phyloP scores from a whole-genome alignment of 2,113 vertebrate species.

The Elephantulus edwardii region DNA sequence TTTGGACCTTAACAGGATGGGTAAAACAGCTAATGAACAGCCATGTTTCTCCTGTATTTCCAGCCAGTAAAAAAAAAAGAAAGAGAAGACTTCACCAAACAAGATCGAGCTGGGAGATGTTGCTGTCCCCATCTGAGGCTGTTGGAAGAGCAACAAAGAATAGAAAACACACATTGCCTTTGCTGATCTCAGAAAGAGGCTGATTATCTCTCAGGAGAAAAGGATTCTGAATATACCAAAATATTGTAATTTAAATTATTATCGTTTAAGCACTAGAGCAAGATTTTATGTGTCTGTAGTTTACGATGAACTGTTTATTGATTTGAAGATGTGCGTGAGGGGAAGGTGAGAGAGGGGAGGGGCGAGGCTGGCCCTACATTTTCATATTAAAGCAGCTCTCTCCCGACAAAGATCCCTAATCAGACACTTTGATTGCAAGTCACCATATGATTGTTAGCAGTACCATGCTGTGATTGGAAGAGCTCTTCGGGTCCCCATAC shows the following conservation, averaged over 20 bases:
- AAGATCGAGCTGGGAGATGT: neutral
- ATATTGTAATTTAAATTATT: neutral
- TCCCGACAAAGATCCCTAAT: neutral
- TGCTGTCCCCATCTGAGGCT: neutral
- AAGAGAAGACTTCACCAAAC: neutral
- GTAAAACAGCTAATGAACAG: neutral
- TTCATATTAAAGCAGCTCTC: neutral
- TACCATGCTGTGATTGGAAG: neutral
- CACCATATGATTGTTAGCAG: neutral
- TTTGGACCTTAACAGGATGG: neutral
- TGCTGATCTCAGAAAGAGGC: neutral
- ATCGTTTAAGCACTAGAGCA: neutral
- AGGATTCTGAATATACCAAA: neutral
- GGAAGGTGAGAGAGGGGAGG: accelerated
- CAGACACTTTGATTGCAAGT: slow-evolving; percentile 49
- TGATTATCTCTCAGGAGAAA: neutral
- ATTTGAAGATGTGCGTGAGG: neutral
- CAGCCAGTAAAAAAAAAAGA: neutral
- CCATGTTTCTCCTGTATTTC: neutral
- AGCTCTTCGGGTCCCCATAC: neutral
- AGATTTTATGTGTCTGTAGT: neutral
- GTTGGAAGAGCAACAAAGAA: neutral
- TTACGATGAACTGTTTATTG: slow-evolving; percentile 36
- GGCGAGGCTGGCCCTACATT: neutral
- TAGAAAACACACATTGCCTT: neutral